These are phyloP conservation scores for Catamblyrhynchus diadema DNA, from an alignment of 2,797 vertebrate species.

Conservation along the genomic window DNA sequence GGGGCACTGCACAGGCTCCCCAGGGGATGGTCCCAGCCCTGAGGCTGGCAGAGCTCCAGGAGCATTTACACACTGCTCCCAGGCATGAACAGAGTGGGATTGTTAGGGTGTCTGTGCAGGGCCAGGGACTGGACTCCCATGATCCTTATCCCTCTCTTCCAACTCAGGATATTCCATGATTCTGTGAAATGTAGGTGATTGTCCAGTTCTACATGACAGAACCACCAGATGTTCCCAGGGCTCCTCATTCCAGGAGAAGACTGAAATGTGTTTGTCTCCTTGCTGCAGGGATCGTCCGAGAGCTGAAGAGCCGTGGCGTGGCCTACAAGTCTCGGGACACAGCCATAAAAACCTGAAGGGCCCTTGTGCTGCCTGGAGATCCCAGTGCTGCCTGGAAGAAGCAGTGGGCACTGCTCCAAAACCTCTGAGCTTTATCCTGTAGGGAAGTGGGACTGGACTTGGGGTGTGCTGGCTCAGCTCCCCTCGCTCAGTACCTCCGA, in stretches of 20 bases:
- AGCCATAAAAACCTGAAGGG: conserved; percentile 87
- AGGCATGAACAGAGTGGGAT: background rate
- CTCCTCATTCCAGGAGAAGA: background rate
- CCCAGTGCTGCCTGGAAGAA: background rate
- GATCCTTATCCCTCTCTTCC: background rate
- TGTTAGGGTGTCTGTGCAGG: background rate
- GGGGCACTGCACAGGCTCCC: background rate
- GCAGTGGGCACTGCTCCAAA: background rate
- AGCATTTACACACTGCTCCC: accelerated
- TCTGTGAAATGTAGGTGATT: background rate
- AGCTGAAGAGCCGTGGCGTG: conserved; percentile 96
- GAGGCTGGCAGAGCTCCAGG: background rate
- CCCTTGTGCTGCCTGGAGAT: background rate
- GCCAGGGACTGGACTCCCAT: background rate
- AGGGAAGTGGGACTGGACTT: background rate
- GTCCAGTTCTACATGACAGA: background rate
- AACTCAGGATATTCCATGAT: background rate
- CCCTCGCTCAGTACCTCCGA: accelerated
- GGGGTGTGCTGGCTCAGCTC: background rate
- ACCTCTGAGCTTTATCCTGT: background rate
- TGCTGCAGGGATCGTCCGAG: conserved; percentile 89
- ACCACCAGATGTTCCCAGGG: background rate
- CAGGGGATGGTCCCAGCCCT: background rate
- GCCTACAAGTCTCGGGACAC: conserved; percentile 98
- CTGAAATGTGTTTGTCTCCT: conserved; percentile 35